Evolutionary conservation across 1,140 invertebrate species (phyloP), one percentile per base, ranked within the genome.

Genomic region (Eciton burchellii): DNA sequence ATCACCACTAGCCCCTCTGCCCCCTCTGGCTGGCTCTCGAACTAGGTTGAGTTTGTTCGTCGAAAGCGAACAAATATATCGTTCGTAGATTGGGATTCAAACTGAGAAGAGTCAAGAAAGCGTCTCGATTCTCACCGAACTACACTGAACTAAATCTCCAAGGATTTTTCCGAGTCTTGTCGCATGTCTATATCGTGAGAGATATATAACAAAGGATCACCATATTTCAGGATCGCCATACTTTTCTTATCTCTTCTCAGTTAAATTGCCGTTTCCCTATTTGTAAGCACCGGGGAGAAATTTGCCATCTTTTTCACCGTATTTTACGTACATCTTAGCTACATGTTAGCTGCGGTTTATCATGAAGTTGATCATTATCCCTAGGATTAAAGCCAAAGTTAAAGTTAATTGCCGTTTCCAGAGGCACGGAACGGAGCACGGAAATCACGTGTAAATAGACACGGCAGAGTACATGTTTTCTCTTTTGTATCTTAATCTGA

Each of bases 341-440:
- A n/a, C 49, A 49, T 49, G 43, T 1, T 77, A 77, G 62, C n/a
- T 26, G 24, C 12, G 49, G n/a, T n/a, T 57, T 56, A 35, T 21
- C 12, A 29, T 45, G 43, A 21, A 29, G 6, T 21, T 29, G n/a
- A n/a, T n/a, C 35, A 68, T 70, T 45, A 70, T 56, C 12, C 56
- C 19, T 29, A 12, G n/a, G 35, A 70, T 68, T 8, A 70, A 65
- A 79, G 74, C 49, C 74, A 70, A 70, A 79, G 74, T 79, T 77
- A 68, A 24, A 56, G 16, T 29, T n/a, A n/a, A n/a, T 29, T 29
- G 74, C 74, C 65, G 24, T 9, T 79, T 56, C 21, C 63, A 43
- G 35, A 56, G n/a, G n/a, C 43, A 57, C 8, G 45, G 21, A 43
- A 65, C 6, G n/a, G 16, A 54, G 26, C 14, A 12, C 29, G 21